Evolutionary conservation across 2,888 invertebrate genomes (phyloP), one percentile per base, ranked within the genome.

Genomic region (Chaetoderma sp.): DNA sequence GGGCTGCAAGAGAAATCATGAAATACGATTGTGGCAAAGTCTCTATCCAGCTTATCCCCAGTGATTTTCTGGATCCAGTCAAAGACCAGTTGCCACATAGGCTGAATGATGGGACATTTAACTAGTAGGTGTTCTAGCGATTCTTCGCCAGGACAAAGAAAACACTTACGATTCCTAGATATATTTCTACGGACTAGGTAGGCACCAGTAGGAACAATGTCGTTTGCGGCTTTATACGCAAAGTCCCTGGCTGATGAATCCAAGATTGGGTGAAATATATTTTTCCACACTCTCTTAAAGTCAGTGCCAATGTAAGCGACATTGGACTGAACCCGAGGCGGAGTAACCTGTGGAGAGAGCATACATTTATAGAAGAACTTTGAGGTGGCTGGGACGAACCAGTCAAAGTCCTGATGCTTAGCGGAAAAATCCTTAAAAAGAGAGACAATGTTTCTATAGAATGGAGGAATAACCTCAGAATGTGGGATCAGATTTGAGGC

Each of bases 391-490:
- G 52, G 52, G 8, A 16, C 1, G 21, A 18, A 23, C 52, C 52
- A 52, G n/a, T 52, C 52, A 52, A 52, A 52, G 23, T 52, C n/a
- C 16, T 28, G 52, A 8, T 52, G 18, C 16, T 32, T 32, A 10
- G 28, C 32, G 23, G 10, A 4, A 52, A 52, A 52, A 3, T 52
- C n/a, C 16, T 2, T 3, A 52, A 18, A 52, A 30, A 33, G 13
- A 1, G 2, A 3, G 18, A 52, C 3, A 2, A 2, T 1, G 3
- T 28, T 23, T 28, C 13, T 52, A 36, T 67, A 67, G 30, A 64
- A 67, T 1, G 45, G 18, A 30, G 67, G 63, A 28, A 60, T 47
- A 39, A 21, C 13, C 13, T 61, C 65, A 39, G 65, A 65, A 47
- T 68, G 64, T 16, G 68, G 68, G 13, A 39, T 59, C 27, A 49